Percentiles rank a stretch among this genome's conserved stretches.
phyloP scores from a whole-genome alignment of 2,888 invertebrate genomes.

The Conchocele bisecta region DNA sequence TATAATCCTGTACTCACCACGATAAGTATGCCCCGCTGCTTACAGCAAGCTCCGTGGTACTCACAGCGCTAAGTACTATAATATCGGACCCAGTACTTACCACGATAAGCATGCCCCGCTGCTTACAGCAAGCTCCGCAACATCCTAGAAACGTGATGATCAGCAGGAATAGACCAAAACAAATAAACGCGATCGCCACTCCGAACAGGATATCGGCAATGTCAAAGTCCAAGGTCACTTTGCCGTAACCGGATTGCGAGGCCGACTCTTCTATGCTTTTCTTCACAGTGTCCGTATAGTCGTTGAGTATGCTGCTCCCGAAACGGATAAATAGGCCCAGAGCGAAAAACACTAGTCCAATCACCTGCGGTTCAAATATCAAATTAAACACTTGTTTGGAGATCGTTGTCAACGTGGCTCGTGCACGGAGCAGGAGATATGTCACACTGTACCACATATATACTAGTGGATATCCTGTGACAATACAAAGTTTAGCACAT shows the following conservation, averaged over 20 bases:
- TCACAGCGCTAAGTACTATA: no score
- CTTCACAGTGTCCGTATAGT: constrained; percentile 39
- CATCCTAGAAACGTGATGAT: constrained; percentile 63
- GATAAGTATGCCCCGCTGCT: no score
- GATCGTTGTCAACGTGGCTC: no score
- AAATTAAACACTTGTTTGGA: no score
- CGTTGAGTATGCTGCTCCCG: constrained; percentile 30
- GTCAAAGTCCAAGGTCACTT: constrained; percentile 38
- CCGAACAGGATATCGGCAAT: constrained; percentile 30
- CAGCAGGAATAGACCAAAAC: constrained; percentile 60
- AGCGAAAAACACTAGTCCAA: constrained; percentile 46
- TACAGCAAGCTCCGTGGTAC: no score
- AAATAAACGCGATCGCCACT: constrained; percentile 61
- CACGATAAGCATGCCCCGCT: constrained; percentile 44
- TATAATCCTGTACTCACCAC: no score
- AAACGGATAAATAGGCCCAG: constrained; percentile 49
- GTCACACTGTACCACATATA: no score
- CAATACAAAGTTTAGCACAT: no score
- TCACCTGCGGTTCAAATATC: no score
- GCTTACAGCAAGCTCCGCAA: constrained; percentile 66
- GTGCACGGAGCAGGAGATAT: no score
- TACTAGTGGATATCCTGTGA: no score
- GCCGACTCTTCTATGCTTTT: constrained; percentile 25
- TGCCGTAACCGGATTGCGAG: constrained; percentile 26
- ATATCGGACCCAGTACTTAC: constrained; percentile 24